Conservation (phyloP, 2,797 vertebrate species). For the Galaxias olidus region DNA sequence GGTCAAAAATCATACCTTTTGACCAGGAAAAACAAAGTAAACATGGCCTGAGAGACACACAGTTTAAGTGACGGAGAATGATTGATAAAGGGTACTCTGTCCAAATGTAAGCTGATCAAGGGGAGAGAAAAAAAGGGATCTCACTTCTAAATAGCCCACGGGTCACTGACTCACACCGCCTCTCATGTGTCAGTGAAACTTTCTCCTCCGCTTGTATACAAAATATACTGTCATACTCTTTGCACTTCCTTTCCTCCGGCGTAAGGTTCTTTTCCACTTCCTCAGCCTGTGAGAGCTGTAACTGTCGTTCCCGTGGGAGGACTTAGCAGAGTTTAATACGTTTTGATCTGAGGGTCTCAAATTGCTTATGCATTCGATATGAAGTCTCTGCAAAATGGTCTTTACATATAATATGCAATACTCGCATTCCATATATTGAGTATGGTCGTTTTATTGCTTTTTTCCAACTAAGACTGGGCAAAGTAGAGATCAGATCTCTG, state of each 20-base stretch:
- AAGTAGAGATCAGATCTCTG: neutral
- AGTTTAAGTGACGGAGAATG: neutral
- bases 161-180: neutral
- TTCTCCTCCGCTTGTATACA: neutral
- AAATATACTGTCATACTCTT: neutral
- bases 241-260: neutral
- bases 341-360: neutral
- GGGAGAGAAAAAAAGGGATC: constrained; percentile 16
- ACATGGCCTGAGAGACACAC: neutral
- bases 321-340: neutral
- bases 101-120: constrained; percentile 3
- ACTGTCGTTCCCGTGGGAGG: neutral
- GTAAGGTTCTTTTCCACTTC: constrained; percentile 22
- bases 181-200: constrained; percentile 21
- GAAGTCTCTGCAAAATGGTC: too few relatives aligned
- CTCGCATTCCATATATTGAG: too few relatives aligned
- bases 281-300: neutral
- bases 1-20: too few relatives aligned
- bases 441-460: too few relatives aligned
- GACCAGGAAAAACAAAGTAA: neutral
- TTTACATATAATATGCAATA: too few relatives aligned
- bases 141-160: too few relatives aligned
- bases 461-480: neutral
- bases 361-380: too few relatives aligned
- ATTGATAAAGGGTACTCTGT: neutral